Base-by-base conservation (phyloP, 2,888 invertebrate species). In the Adelphocoris suturalis region DNA sequence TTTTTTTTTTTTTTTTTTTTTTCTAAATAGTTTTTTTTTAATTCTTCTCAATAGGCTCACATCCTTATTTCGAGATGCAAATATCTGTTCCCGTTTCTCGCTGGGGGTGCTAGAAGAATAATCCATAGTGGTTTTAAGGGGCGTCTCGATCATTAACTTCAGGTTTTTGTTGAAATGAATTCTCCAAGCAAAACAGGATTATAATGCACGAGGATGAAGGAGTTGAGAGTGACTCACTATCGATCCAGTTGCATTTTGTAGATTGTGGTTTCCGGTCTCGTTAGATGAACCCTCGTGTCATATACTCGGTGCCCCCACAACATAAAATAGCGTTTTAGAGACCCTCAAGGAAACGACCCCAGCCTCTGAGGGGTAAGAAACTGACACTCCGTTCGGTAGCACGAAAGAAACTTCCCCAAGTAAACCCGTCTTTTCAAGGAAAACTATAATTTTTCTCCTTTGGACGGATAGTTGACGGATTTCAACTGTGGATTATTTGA, bases 251-350 rank as follows among this genome's bases (percentile, higher is more conserved):
- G 68, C 68, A 68, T 68, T 68, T 68, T 23, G 68, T 68, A 23
- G 68, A 68, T 78, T 78, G 78, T 28, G 78, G 78, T 78, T 78
- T 78, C 46, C 78, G 75, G 37, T 78, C 78, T 16, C 78, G 46
- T 78, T 46, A 78, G 78, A 78, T 16, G 78, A 78, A 78, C 78
- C 78, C 78, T 78, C 28, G 78, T 78, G 78, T 78, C 78, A 78
- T 78, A 78, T 78, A 78, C 78, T 78, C n/a, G 47, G 78, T 78
- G 47, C 37, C 78, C 78, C 78, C 78, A 78, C 37, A 47, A 78
- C 78, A 78, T 78, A 78, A 78, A 78, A 78, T 78, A 78, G 78
- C 78, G 47, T 78, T 78, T 78, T 78, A 78, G 46, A 16, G 78
- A 78, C 78, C 78, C 78, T 78, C 47, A 78, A 78, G 78, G 19